Conservation (phyloP, 2,113 vertebrate genomes). For the Formicarius rufipectus region DNA sequence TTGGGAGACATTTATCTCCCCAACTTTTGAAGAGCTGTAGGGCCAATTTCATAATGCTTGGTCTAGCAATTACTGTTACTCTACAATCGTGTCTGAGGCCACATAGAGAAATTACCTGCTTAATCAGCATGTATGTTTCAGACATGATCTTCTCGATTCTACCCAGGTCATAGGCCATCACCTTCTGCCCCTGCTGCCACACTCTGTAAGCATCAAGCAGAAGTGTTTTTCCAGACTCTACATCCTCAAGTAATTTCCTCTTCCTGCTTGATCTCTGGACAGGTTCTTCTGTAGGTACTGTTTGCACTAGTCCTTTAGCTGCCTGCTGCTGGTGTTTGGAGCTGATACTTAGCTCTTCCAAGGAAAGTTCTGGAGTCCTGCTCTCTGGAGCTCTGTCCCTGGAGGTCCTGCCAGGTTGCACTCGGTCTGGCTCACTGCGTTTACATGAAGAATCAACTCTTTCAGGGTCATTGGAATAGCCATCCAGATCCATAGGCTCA, state of each 20-base stretch:
- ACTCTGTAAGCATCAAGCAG: constrained; percentile 94
- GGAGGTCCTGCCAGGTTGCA: constrained; percentile 20
- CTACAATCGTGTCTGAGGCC: neutral
- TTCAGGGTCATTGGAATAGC: constrained; percentile 68
- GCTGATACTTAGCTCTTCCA: constrained; percentile 96
- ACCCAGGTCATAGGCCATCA: constrained; percentile 90
- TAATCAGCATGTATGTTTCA: constrained; percentile 98
- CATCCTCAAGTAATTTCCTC: constrained; percentile 85
- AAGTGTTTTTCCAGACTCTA: constrained; percentile 88
- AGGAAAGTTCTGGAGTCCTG: constrained; percentile 86
- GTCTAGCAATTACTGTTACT: neutral
- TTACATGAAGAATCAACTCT: constrained; percentile 56
- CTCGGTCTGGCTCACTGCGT: constrained; percentile 49
- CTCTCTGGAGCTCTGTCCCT: constrained; percentile 79
- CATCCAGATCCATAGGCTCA: constrained; percentile 90
- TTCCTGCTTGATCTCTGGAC: constrained; percentile 82
- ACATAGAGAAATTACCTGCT: constrained; percentile 78
- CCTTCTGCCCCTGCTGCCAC: constrained; percentile 98
- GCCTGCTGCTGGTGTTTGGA: constrained; percentile 73
- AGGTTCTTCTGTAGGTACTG: constrained; percentile 62
- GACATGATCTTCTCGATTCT: constrained; percentile 98
- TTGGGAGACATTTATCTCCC: neutral
- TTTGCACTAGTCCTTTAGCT: constrained; percentile 14
- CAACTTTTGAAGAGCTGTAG: neutral
- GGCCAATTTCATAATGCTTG: neutral